These are phyloP conservation scores for Neria commutata DNA, from an alignment of 2,888 invertebrate species.

Conservation along the genomic window DNA sequence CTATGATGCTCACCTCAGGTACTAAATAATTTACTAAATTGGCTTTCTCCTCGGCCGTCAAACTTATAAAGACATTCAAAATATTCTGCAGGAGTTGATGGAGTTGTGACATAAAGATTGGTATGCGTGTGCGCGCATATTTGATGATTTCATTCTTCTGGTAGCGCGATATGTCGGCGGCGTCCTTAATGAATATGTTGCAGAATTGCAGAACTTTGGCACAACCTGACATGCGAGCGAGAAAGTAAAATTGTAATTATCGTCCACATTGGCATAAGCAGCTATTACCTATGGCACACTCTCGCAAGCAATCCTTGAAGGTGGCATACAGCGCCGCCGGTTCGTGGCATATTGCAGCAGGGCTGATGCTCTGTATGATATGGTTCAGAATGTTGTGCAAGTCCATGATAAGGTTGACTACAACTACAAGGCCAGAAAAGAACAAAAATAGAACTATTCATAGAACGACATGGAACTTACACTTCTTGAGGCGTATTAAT, in stretches of 20 bases:
- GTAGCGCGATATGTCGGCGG: slow-evolving; percentile 67
- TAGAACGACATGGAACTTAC: slow-evolving; percentile 60
- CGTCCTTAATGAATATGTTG: slow-evolving; percentile 70
- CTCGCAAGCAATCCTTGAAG: slow-evolving; percentile 68
- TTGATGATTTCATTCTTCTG: slow-evolving; percentile 72
- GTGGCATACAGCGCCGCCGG: slow-evolving; percentile 69
- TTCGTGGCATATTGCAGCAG: slow-evolving; percentile 62
- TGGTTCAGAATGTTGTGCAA: slow-evolving; percentile 69
- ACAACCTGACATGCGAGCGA: slow-evolving; percentile 53
- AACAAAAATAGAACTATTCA: background rate
- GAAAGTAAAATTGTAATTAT: slow-evolving; percentile 1
- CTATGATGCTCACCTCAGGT: slow-evolving; percentile 71
- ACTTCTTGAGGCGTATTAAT: slow-evolving; percentile 69
- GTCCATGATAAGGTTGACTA: slow-evolving; percentile 68
- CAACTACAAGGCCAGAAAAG: slow-evolving; percentile 62
- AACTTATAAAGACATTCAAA: slow-evolving; percentile 66
- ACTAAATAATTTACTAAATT: slow-evolving; percentile 71
- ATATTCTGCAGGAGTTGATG: slow-evolving; percentile 68
- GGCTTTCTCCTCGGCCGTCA: slow-evolving; percentile 66
- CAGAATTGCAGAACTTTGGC: slow-evolving; percentile 68
- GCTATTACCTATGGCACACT: slow-evolving; percentile 67
- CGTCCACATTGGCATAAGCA: background rate
- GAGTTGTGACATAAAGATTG: slow-evolving; percentile 70
- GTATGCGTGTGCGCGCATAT: slow-evolving; percentile 70
- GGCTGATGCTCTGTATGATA: slow-evolving; percentile 67